Evolutionary conservation across 2,113 vertebrate species (phyloP), one percentile per base, ranked within the genome.

Genomic region (Empidonax alnorum): DNA sequence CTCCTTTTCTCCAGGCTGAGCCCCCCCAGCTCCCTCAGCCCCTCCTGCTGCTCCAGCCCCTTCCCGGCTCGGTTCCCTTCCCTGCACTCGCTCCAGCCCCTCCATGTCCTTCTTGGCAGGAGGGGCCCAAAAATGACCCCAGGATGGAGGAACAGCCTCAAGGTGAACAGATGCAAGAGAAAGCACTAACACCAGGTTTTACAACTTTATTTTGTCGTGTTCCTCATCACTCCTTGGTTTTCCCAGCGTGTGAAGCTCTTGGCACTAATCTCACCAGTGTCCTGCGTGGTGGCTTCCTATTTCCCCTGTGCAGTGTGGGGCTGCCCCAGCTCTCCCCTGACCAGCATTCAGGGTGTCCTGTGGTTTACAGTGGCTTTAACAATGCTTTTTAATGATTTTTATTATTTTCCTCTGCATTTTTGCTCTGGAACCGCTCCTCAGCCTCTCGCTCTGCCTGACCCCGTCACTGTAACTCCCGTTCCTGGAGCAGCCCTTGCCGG

Each of bases 241-340:
- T 8, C 47, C 33, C 22, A 3, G 14, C 2, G 11, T 5, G 21
- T 2, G 11, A 33, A 8, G 12, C 39, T 7, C 12, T 24, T 42
- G 59, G 58, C 39, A 10, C 17, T 17, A 5, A 33, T 2, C 18
- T 15, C 5, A 8, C 5, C 1, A 10, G 3, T 0, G 6, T 44
- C 47, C 71, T 7, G 4, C 4, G 31, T 8, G 53, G 25, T 9
- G 41, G 27, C 33, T 39, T 39, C 49, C 37, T 30, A 2, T 14
- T 22, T 22, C 15, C 6, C 11, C 39, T 6, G 14, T 4, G 4
- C 18, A 17, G 23, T 27, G 2, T 7, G 2, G 39, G 28, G 41
- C 53, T 52, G 37, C 10, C 47, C 47, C 55, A 16, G 62, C 55
- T 23, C 42, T 28, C 25, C 23, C 23, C 25, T 11, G 3, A 6